Evolutionary conservation across 2,888 invertebrate genomes (phyloP).

Genomic region (Automeris io): DNA sequence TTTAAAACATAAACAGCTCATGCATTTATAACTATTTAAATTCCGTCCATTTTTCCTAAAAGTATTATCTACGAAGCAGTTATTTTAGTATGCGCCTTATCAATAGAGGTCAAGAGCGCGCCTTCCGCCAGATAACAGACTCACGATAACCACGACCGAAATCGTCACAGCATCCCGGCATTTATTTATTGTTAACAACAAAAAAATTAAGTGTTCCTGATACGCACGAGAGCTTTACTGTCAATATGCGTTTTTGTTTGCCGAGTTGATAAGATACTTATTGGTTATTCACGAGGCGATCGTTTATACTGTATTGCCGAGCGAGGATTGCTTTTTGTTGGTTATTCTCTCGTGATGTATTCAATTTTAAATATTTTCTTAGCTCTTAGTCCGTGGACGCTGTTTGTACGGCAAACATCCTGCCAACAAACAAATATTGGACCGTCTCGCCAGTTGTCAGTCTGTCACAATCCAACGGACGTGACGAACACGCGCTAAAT

Average conservation of each 20-base stretch:
- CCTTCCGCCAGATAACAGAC: conserved; percentile 60
- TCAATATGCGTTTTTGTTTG: conserved; percentile 37
- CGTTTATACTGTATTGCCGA: conserved; percentile 23
- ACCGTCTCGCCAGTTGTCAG: conserved; percentile 40
- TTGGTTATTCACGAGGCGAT: conserved; percentile 22
- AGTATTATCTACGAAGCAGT: conserved; percentile 15
- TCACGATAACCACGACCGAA: conserved; percentile 36
- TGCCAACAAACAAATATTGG: conserved; percentile 62
- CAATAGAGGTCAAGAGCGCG: conserved; percentile 68
- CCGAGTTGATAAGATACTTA: conserved; percentile 42
- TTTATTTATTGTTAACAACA: conserved; percentile 40
- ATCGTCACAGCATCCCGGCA: conserved; percentile 56
- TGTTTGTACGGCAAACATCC: conserved; percentile 66
- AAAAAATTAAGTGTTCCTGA: conserved; percentile 32
- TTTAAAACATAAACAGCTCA: not conserved
- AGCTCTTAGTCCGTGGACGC: conserved; percentile 56
- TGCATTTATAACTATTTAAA: conserved; percentile 1
- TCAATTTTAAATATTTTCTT: conserved; percentile 56
- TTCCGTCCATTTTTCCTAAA: conserved; percentile 12
- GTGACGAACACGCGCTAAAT: conserved; percentile 58
- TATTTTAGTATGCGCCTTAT: conserved; percentile 53
- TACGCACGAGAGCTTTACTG: conserved; percentile 28
- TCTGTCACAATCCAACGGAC: conserved; percentile 38
- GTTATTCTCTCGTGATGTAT: conserved; percentile 37
- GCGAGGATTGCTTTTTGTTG: conserved; percentile 38